phyloP scores from a whole-genome alignment of 2,797 vertebrate species.

The Galaxias olidus region DNA sequence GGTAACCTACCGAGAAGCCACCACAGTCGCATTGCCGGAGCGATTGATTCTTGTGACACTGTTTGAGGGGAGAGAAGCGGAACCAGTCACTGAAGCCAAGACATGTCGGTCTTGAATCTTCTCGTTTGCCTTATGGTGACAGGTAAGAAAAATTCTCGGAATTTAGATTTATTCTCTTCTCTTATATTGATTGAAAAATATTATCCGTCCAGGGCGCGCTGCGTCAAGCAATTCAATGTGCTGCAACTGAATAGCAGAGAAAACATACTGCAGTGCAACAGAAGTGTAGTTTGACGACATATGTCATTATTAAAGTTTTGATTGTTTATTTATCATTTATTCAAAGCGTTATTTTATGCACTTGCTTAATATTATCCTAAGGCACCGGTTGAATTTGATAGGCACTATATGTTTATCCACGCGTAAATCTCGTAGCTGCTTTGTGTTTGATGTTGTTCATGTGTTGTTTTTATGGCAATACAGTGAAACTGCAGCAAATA shows the following conservation, averaged over 20 bases:
- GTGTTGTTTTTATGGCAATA: neutral
- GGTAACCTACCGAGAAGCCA: slow-evolving; percentile 34
- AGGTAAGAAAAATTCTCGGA: slow-evolving; percentile 64
- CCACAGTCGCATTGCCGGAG: slow-evolving; percentile 44
- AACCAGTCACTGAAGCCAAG: slow-evolving; percentile 34
- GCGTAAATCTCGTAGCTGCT: slow-evolving; percentile 26
- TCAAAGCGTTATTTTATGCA: too few relatives aligned
- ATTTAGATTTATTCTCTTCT: neutral
- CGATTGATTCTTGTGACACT: slow-evolving; percentile 39
- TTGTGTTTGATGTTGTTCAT: slow-evolving; percentile 16
- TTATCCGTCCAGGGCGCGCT: slow-evolving; percentile 54
- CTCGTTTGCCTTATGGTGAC: slow-evolving; percentile 73
- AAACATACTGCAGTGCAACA: slow-evolving; percentile 62
- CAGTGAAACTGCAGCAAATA: too few relatives aligned
- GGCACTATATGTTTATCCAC: slow-evolving; percentile 26
- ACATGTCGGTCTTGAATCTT: slow-evolving; percentile 70
- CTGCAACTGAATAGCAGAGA: slow-evolving; percentile 22
- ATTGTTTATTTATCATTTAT: neutral
- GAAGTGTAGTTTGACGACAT: slow-evolving; percentile 31
- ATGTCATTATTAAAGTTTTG: slow-evolving; percentile 29
- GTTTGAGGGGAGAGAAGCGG: slow-evolving; percentile 16
- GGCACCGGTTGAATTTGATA: slow-evolving; percentile 23
- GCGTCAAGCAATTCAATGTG: slow-evolving; percentile 65
- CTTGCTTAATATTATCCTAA: neutral
- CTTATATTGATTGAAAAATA: slow-evolving; percentile 22